Conservation (phyloP, 2,888 invertebrate genomes). For the Phaedon cochleariae region DNA sequence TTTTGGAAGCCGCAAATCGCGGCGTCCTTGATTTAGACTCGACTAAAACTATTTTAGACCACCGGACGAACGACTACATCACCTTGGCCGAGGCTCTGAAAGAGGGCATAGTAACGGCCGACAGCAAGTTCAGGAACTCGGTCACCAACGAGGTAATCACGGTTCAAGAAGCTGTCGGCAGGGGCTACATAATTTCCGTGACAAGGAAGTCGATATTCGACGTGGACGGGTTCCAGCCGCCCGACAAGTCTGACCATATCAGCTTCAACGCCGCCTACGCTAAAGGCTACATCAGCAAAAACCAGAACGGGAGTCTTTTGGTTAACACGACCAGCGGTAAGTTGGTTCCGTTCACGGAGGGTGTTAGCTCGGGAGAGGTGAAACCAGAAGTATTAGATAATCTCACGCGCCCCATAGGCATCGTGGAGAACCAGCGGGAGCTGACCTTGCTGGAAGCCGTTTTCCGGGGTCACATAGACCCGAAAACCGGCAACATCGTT, state of each 20-base stretch:
- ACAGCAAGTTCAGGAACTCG: slow-evolving; percentile 79
- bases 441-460: slow-evolving; percentile 89
- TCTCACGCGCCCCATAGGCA: slow-evolving; percentile 83
- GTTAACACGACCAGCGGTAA: slow-evolving; percentile 78
- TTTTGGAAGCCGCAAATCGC: slow-evolving; percentile 85
- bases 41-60: slow-evolving; percentile 85
- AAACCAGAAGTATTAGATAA: slow-evolving; percentile 88
- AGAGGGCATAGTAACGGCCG: slow-evolving; percentile 79
- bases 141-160: slow-evolving; percentile 76
- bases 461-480: slow-evolving; percentile 85
- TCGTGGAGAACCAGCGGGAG: slow-evolving; percentile 79
- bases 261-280: slow-evolving; percentile 84
- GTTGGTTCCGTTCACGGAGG: slow-evolving; percentile 80
- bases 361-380: slow-evolving; percentile 79
- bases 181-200: slow-evolving; percentile 88
- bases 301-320: slow-evolving; percentile 75
- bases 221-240: slow-evolving; percentile 89
- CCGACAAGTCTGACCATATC: slow-evolving; percentile 80
- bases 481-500: slow-evolving; percentile 85
- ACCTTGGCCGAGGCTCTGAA: slow-evolving; percentile 87
- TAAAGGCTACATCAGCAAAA: slow-evolving; percentile 79
- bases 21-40: slow-evolving; percentile 88
- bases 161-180: slow-evolving; percentile 87
- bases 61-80: slow-evolving; percentile 78
- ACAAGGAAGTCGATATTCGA: slow-evolving; percentile 90